Evolutionary conservation across 2,113 vertebrate genomes (phyloP).

Genomic region (Xiphophorus maculatus): DNA sequence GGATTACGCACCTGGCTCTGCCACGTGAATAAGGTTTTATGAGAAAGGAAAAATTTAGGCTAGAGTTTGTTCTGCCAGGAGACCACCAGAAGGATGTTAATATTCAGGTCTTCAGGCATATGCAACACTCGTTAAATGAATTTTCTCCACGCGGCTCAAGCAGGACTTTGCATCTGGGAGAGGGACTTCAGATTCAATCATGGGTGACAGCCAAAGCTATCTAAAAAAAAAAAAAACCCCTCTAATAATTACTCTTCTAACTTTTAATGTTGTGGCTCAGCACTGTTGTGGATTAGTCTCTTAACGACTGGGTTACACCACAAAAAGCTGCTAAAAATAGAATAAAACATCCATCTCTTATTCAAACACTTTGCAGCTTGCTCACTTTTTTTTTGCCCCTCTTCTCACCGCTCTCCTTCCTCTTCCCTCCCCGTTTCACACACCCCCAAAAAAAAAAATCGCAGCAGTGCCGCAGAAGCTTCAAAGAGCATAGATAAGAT

Average conservation of each 20-base stretch:
- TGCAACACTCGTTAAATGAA: slow-evolving; percentile 58
- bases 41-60: slow-evolving; percentile 27
- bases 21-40: slow-evolving; percentile 60
- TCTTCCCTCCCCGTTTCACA: slow-evolving; percentile 16
- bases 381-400: slow-evolving; percentile 60
- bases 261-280: slow-evolving; percentile 59
- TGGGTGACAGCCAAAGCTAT: slow-evolving; percentile 74
- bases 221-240: slow-evolving; percentile 33
- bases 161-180: slow-evolving; percentile 48
- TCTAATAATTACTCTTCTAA: slow-evolving; percentile 62
- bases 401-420: slow-evolving; percentile 1
- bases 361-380: slow-evolving; percentile 67
- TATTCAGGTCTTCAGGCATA: slow-evolving; percentile 65
- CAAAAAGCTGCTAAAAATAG: slow-evolving; percentile 70
- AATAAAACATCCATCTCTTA: slow-evolving; percentile 65
- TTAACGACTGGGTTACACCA: slow-evolving; percentile 55
- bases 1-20: slow-evolving; percentile 70
- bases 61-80: slow-evolving; percentile 60
- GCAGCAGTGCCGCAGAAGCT: slow-evolving; percentile 64
- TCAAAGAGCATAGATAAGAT: slow-evolving; percentile 81
- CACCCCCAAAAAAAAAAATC: slow-evolving; percentile 44
- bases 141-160: slow-evolving; percentile 49
- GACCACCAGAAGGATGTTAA: slow-evolving; percentile 64
- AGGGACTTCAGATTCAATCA: slow-evolving; percentile 67
- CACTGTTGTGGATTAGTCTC: slow-evolving; percentile 69